Evolutionary conservation across 2,888 invertebrate genomes (phyloP).

Genomic region (Amblyjoppa fuscipennis): DNA sequence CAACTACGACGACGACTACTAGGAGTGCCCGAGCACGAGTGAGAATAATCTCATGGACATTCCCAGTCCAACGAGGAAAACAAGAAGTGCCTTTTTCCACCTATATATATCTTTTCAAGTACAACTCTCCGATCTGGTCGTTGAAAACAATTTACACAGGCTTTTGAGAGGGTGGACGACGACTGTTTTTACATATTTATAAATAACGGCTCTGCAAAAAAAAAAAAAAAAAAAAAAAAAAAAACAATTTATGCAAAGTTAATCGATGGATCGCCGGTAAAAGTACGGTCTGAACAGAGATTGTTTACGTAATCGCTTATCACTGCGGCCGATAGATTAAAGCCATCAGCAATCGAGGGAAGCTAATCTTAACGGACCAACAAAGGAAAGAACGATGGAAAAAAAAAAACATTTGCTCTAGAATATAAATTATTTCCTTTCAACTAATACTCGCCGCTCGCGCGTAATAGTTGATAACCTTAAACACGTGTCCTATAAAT

Average conservation of each 20-base stretch:
- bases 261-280: conserved; percentile 42
- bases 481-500: conserved; percentile 34
- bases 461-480: conserved; percentile 54
- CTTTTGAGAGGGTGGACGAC: conserved; percentile 30
- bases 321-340: conserved; percentile 44
- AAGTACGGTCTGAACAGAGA: conserved; percentile 14
- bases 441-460: conserved; percentile 19
- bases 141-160: conserved; percentile 22
- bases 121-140: conserved; percentile 30
- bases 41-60: conserved; percentile 77
- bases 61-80: conserved; percentile 69
- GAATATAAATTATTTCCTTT: conserved; percentile 47
- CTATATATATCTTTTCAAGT: conserved; percentile 48
- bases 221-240: background rate
- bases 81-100: conserved; percentile 26
- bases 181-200: conserved; percentile 55
- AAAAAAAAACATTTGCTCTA: conserved; percentile 24
- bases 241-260: conserved; percentile 53
- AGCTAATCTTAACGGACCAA: conserved; percentile 61
- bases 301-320: conserved; percentile 60
- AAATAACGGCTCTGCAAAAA: conserved; percentile 47
- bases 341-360: conserved; percentile 28
- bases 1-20: conserved; percentile 61
- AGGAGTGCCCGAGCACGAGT: conserved; percentile 75
- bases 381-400: conserved; percentile 38